These are phyloP conservation scores for Amniataba percoides DNA, from an alignment of 2,797 vertebrate genomes.

Conservation along the genomic window DNA sequence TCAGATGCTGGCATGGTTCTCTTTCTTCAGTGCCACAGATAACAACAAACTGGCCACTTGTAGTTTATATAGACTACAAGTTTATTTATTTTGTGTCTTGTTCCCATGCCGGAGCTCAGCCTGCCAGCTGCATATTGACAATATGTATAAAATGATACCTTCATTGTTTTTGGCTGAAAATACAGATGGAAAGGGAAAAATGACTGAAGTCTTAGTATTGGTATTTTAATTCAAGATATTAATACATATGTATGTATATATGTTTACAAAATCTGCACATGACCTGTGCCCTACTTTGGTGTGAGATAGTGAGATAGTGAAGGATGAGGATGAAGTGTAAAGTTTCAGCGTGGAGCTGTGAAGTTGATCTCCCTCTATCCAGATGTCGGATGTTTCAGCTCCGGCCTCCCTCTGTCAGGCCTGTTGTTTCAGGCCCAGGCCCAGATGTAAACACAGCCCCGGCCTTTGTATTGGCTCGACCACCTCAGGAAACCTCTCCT, in stretches of 20 bases:
- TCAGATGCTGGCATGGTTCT: constrained; percentile 1
- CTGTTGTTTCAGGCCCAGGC: constrained; percentile 86
- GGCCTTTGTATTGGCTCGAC: constrained; percentile 86
- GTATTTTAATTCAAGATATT: neutral
- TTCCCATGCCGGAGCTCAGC: constrained; percentile 8
- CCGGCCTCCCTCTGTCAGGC: constrained; percentile 78
- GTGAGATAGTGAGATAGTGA: constrained; percentile 47
- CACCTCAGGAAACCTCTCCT: constrained; percentile 84
- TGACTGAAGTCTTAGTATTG: too few species aligned
- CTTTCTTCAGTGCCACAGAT: neutral
- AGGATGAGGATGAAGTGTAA: constrained; percentile 64
- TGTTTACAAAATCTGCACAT: constrained; percentile 8
- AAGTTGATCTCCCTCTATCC: constrained; percentile 78
- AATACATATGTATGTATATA: too few species aligned
- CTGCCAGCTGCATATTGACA: neutral
- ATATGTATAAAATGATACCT: neutral
- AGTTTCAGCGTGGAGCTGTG: constrained; percentile 57
- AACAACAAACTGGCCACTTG: neutral
- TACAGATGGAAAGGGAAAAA: neutral
- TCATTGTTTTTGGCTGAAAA: neutral
- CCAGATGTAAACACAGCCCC: constrained; percentile 88
- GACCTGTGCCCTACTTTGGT: constrained; percentile 13
- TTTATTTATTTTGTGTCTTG: constrained; percentile 2
- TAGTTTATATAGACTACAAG: neutral
- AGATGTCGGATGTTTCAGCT: constrained; percentile 82